Evolutionary conservation across 2,888 invertebrate species (phyloP), one percentile per base, ranked within the genome.

Genomic region (Cephus pygmeus): DNA sequence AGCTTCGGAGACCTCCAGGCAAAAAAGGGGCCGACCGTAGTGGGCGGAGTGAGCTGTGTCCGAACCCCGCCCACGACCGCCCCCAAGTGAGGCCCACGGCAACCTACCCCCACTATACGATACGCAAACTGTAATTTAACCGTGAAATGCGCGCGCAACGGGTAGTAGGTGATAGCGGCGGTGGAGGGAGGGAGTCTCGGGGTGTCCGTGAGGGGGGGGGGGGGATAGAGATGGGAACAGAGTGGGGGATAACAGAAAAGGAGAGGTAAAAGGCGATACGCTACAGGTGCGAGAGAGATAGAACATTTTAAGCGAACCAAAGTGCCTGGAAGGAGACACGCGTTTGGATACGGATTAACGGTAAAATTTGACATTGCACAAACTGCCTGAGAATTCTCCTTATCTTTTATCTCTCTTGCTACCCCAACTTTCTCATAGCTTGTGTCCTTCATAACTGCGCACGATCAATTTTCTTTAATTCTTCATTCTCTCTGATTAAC

Each of bases 11-110:
- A 81, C 84, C 87, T 85, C 86, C 85, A 87, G 88, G 88, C 88
- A 87, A 88, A 89, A 90, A 88, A 88, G 89, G 89, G 91, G 91
- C 87, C 80, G 89, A 84, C 77, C 87, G 80, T 80, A 77, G 83
- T 77, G 85, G 90, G 90, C 89, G 90, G 88, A 79, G 79, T 76
- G 81, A 81, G 82, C 78, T 76, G 78, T 80, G 81, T 85, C 83
- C 83, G 82, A 90, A 87, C 81, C 40, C 87, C 91, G 91, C 91
- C 90, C 88, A 87, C 83, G 80, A 83, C 87, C 90, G 90, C 88
- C 90, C 76, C 83, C 85, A 79, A 83, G 84, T 84, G 77, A 81
- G 85, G 82, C 83, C 87, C 85, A 84, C 85, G 85, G 84, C 80
- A 83, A 84, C 83, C 84, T 83, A 81, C 83, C 85, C 84, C 82